These are phyloP conservation scores for Chloroclystis v-ata DNA, from an alignment of 2,888 invertebrate species.

Conservation along the genomic window DNA sequence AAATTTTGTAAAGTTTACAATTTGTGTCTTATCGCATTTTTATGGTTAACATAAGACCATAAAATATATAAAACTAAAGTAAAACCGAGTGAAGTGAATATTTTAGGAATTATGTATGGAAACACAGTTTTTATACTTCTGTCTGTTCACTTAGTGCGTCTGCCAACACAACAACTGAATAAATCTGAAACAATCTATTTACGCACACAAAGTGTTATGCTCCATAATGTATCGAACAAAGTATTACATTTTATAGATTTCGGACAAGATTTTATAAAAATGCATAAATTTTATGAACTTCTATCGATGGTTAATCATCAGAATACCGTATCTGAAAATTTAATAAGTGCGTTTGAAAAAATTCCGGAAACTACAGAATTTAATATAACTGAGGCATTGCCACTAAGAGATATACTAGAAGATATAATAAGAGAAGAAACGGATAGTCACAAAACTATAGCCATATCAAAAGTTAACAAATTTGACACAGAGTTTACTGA, in stretches of 20 bases:
- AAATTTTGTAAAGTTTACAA: not conserved
- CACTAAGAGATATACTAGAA: slow-evolving; percentile 26
- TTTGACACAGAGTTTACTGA: not conserved
- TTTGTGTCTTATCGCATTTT: slow-evolving; percentile 9
- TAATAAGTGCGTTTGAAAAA: slow-evolving; percentile 29
- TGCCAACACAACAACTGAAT: slow-evolving; percentile 11
- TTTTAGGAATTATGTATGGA: slow-evolving; percentile 11
- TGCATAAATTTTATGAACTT: slow-evolving; percentile 28
- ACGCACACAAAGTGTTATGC: slow-evolving; percentile 26
- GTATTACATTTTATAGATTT: slow-evolving; percentile 37
- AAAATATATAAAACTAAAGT: not conserved
- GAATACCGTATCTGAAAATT: slow-evolving; percentile 32
- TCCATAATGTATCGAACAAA: slow-evolving; percentile 35
- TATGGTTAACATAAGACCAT: slow-evolving; percentile 3
- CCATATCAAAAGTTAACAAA: not conserved
- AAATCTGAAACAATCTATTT: slow-evolving; percentile 30
- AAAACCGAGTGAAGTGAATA: not conserved
- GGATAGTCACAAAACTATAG: slow-evolving; percentile 2
- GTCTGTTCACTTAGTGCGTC: slow-evolving; percentile 19
- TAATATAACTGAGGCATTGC: slow-evolving; percentile 8
- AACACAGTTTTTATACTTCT: slow-evolving; percentile 13
- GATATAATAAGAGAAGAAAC: slow-evolving; percentile 25
- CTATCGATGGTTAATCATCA: slow-evolving; percentile 38
- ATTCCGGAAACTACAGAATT: slow-evolving; percentile 20
- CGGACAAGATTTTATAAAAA: slow-evolving; percentile 24